Evolutionary conservation across 2,113 vertebrate genomes (phyloP), one percentile per base, ranked within the genome.

Genomic region (Choloepus hoffmanni): DNA sequence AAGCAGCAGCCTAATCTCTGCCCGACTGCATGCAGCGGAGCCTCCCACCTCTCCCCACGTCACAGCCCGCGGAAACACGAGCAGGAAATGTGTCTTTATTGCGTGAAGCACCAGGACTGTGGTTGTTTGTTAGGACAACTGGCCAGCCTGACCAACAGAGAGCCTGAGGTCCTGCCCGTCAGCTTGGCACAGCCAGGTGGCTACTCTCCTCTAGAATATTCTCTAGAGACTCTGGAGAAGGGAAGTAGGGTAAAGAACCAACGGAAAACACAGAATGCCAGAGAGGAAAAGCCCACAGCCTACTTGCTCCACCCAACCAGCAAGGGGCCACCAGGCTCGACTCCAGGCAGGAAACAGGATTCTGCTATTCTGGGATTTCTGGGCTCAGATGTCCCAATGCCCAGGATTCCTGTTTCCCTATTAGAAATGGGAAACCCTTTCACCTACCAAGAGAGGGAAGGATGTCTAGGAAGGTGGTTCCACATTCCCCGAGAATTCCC

Each of bases 231-330:
- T 7, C 63, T 5, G 28, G 55, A 62, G 12, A 26, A 36, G 40
- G 83, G 43, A 60, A 21, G 77, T 2, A 30, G 33, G 3, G 33
- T 12, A 6, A 53, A 70, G 53, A n/a, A 55, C 26, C 60, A 13
- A 33, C 12, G 23, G 43, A 5, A 10, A 16, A 53, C 2, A 30
- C 14, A 0, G 19, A 21, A 1, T 30, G 4, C 43, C 9, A 8
- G 8, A 43, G 18, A 60, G 58, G 21, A 60, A 50, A 26, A 33
- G 55, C 53, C 76, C 45, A 45, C 14, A 16, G 58, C 6, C 14
- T 7, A 26, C 6, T 55, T 23, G 43, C n/a, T 18, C 1, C 45
- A 3, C 55, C 4, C 4, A 4, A 1, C 26, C 40, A 85, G 63
- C 55, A 26, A 5, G n/a, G 11, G 23, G n/a, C 65, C 21, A 58